A percentile compares a stretch with the other conserved stretches of the same genome.
Evolutionary conservation across 2,113 vertebrate genomes (phyloP).

Genomic region (Terrapene triunguis): DNA sequence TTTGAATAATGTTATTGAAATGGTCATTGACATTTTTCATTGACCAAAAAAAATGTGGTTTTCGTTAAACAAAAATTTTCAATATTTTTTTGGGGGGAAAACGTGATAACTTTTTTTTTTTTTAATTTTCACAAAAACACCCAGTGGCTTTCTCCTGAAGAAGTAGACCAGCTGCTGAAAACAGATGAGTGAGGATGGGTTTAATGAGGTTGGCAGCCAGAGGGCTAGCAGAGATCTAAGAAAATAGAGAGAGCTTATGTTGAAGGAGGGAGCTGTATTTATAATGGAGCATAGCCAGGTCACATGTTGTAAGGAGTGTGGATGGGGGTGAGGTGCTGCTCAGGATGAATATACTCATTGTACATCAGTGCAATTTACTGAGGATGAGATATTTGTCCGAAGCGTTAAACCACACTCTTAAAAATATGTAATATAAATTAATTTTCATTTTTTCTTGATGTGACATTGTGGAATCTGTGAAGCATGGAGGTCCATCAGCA

Average conservation of each 20-base stretch:
- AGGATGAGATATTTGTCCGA: constrained; percentile 25
- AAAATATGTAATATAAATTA: background rate
- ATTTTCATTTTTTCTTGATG: background rate
- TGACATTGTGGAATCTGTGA: background rate
- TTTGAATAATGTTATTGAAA: background rate
- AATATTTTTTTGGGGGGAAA: background rate
- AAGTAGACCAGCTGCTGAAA: background rate
- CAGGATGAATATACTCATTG: constrained; percentile 34
- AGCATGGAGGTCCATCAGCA: background rate
- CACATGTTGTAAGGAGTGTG: fast-evolving
- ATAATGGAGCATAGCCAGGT: fast-evolving
- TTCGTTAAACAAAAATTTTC: background rate
- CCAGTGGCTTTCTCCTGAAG: background rate
- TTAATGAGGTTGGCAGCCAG: background rate
- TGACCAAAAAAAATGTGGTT: background rate
- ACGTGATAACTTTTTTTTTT: background rate
- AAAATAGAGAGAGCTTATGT: background rate
- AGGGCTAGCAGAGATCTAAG: background rate
- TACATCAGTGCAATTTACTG: background rate
- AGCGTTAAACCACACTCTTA: constrained; percentile 31
- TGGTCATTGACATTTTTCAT: background rate
- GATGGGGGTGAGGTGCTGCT: background rate
- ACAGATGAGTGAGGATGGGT: background rate
- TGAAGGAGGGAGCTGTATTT: background rate
- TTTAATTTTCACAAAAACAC: background rate